phyloP scores from a whole-genome alignment of 2,888 invertebrate genomes.

The Marasmarcha lunaedactyla region DNA sequence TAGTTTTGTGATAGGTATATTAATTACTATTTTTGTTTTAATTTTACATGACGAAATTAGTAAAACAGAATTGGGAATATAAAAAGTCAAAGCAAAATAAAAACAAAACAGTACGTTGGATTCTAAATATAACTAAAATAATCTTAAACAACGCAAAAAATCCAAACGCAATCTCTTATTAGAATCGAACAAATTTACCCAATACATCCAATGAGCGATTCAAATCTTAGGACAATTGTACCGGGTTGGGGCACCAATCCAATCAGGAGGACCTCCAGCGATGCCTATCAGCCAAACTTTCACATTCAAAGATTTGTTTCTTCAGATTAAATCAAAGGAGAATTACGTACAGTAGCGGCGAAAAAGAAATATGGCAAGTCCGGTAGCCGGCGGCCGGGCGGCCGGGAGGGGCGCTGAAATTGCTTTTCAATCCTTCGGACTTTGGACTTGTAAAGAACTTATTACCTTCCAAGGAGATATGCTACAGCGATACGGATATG shows the following conservation, averaged over 20 bases:
- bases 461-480: constrained; percentile 71
- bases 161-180: constrained; percentile 58
- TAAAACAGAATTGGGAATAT: too few relatives aligned
- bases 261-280: constrained; percentile 64
- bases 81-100: too few relatives aligned
- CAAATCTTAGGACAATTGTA: constrained; percentile 41
- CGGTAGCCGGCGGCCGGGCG: constrained; percentile 57
- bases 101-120: too few relatives aligned
- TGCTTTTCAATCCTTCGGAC: constrained; percentile 73
- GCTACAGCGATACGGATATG: constrained; percentile 70
- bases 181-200: constrained; percentile 59
- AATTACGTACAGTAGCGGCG: constrained; percentile 69
- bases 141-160: too few relatives aligned
- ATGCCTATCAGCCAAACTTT: constrained; percentile 67
- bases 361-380: constrained; percentile 68
- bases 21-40: too few relatives aligned
- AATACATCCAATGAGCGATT: constrained; percentile 53
- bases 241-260: constrained; percentile 46
- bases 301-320: constrained; percentile 72
- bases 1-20: too few relatives aligned
- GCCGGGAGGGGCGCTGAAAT: constrained; percentile 71
- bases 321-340: constrained; percentile 70
- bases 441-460: constrained; percentile 74
- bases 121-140: too few relatives aligned
- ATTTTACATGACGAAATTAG: too few relatives aligned